Evolutionary conservation across 2,888 invertebrate genomes (phyloP).

Genomic region (Seladonia tumulorum): DNA sequence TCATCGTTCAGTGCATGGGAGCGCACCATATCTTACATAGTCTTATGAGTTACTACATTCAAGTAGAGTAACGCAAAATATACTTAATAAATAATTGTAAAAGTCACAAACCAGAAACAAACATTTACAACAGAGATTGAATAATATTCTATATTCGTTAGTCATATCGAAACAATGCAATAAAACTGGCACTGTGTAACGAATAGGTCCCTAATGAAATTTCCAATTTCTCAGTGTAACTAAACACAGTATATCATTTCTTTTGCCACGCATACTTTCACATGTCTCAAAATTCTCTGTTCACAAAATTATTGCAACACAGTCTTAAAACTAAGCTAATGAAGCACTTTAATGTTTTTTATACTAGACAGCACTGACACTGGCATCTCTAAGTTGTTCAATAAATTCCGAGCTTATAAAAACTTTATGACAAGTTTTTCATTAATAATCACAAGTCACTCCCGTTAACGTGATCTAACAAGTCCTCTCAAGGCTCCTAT

Average conservation of each 20-base stretch:
- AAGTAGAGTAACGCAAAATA: conserved; percentile 28
- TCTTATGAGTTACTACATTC: conserved; percentile 2
- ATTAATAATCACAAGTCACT: neutral
- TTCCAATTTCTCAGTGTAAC: conserved; percentile 2
- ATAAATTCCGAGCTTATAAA: neutral
- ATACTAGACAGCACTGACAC: neutral
- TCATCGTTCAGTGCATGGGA: conserved; percentile 19
- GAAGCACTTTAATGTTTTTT: conserved; percentile 11
- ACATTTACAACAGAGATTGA: conserved; percentile 2
- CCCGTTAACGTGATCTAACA: neutral
- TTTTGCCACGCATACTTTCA: conserved; percentile 16
- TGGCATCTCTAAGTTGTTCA: neutral
- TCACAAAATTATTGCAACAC: conserved; percentile 21
- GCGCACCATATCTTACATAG: conserved; percentile 19
- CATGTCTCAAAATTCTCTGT: conserved; percentile 16
- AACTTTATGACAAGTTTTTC: neutral
- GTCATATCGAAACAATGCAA: conserved; percentile 34
- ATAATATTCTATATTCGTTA: conserved; percentile 17
- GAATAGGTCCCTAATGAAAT: conserved; percentile 20
- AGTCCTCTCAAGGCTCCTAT: neutral
- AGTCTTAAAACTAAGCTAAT: conserved; percentile 13
- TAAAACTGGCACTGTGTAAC: conserved; percentile 48
- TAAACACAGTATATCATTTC: conserved; percentile 1
- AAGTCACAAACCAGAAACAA: conserved; percentile 10
- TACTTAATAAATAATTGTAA: conserved; percentile 23